Evolutionary conservation across 1,140 invertebrate genomes (phyloP), one percentile per base, ranked within the genome.

Genomic region (Bombus breviceps): DNA sequence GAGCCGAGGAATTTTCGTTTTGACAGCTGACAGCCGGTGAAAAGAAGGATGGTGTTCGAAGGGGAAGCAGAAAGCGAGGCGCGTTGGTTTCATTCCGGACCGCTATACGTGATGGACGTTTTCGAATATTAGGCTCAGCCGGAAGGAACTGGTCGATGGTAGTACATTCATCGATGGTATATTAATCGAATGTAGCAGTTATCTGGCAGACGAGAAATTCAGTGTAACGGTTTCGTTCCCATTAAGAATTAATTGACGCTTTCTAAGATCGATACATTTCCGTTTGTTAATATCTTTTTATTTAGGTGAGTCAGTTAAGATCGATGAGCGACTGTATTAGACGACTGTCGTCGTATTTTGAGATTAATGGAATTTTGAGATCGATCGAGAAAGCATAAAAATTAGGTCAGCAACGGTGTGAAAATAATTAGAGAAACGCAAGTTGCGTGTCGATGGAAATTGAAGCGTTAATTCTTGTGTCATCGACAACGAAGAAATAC

Each of bases 1-100:
- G 78, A 80, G 6, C 32, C 32, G 15, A 22, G 43, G 78, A 80
- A 80, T 53, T 80, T 80, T 53, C 64, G 22, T 43, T 80, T 80
- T 53, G 78, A 25, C 78, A 80, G 41, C 39, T 69, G 78, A 80
- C 78, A 80, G 64, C 10, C 25, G 6, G 12, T 39, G 32, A 25
- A 71, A 53, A 32, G 32, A n/a, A 53, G 43, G 9, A 66, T n/a
- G 15, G 28, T 12, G n/a, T n/a, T 39, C 37, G 62, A 79, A 9
- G 25, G n/a, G 39, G 13, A 34, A 32, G 25, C 10, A 28, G 32
- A 25, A 43, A 43, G 59, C 9, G 59, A 62, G n/a, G 8, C 74
- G 8, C n/a, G 57, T 18, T 37, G 6, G 53, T 34, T 74, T 34
- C 43, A 22, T 13, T n/a, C 13, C 37, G 53, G 32, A 3, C 22